Evolutionary conservation across 2,888 invertebrate genomes (phyloP).

Genomic region (Xylota segnis): DNA sequence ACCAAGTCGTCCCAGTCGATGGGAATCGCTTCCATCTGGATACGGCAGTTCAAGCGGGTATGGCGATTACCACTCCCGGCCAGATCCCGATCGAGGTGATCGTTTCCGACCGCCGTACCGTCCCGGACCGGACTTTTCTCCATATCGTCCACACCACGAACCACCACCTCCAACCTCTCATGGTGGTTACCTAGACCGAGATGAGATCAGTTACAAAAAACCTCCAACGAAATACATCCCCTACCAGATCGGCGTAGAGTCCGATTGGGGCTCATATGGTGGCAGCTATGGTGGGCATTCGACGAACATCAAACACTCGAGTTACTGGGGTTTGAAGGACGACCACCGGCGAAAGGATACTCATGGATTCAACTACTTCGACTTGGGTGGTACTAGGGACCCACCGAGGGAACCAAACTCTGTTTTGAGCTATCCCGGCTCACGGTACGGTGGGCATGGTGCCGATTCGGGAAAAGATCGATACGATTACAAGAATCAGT

Average conservation of each 20-base stretch:
- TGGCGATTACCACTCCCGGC: constrained; percentile 79
- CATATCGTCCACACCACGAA: constrained; percentile 81
- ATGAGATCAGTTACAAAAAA: constrained; percentile 80
- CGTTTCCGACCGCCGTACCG: constrained; percentile 82
- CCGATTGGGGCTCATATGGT: constrained; percentile 87
- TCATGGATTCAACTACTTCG: constrained; percentile 84
- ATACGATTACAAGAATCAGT: constrained; percentile 82
- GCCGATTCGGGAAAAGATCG: constrained; percentile 78
- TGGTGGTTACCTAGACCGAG: constrained; percentile 81
- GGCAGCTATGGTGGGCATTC: constrained; percentile 86
- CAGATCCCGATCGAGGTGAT: constrained; percentile 80
- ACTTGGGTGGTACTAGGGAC: constrained; percentile 83
- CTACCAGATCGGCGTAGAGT: constrained; percentile 86
- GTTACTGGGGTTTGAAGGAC: constrained; percentile 86
- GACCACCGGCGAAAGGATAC: constrained; percentile 82
- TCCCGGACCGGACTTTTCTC: constrained; percentile 81
- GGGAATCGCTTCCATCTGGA: constrained; percentile 81
- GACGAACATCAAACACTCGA: constrained; percentile 82
- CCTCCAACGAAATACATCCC: constrained; percentile 85
- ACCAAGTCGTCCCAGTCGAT: constrained; percentile 79
- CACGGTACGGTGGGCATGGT: constrained; percentile 81
- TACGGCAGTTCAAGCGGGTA: constrained; percentile 82
- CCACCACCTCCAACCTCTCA: constrained; percentile 79
- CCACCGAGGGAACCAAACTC: constrained; percentile 83
- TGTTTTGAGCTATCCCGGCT: constrained; percentile 85